Base-by-base conservation (phyloP, 2,888 invertebrate genomes). In the Fragum fragum region DNA sequence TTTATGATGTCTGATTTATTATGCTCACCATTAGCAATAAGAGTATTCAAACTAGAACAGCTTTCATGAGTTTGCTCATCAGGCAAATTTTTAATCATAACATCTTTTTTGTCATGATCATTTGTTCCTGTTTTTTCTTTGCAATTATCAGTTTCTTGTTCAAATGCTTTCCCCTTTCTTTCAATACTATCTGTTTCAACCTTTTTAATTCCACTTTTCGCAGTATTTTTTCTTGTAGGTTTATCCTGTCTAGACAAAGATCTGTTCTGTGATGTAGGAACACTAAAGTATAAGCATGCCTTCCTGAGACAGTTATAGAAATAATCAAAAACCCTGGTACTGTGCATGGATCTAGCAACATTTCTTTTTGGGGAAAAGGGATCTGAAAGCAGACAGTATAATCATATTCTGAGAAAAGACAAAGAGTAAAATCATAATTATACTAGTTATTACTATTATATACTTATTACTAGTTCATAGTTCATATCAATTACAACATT, bases 201-300 rank as follows among this genome's bases (percentile, higher is more conserved):
- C 3, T 63, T 29, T 32, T 18, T n/a, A 23, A 14, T 32, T 14
- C 23, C 18, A 14, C 42, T 55, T 21, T 39, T n/a, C 29, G 5
- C 23, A 14, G 55, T 1, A 6, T 23, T 69, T 32, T 70, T 76
- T 14, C 14, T 14, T 26, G 73, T 42, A 23, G 42, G 47, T 59
- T 61, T 77, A 59, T 39, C 28, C n/a, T 73, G 26, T 3, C 39
- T 66, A 6, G 39, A 66, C 16, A 47, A 36, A 18, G 29, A 61
- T 16, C 32, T n/a, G 1, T 61, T 32, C 29, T 75, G 76, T 55
- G 88, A 85, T 11, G 90, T 84, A 0, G 91, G 91, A 59, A 90
- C 76, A 42, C 88, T 95, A 92, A 95, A 96, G 89, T 95, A 95
- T 29, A 93, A 88, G 85, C 94, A 95, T 1, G 95, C 93, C 26